Percentiles rank a stretch among this genome's conserved stretches.
These are phyloP conservation scores for Philhelius pedissequus DNA, from an alignment of 2,888 invertebrate species.

Conservation along the genomic window DNA sequence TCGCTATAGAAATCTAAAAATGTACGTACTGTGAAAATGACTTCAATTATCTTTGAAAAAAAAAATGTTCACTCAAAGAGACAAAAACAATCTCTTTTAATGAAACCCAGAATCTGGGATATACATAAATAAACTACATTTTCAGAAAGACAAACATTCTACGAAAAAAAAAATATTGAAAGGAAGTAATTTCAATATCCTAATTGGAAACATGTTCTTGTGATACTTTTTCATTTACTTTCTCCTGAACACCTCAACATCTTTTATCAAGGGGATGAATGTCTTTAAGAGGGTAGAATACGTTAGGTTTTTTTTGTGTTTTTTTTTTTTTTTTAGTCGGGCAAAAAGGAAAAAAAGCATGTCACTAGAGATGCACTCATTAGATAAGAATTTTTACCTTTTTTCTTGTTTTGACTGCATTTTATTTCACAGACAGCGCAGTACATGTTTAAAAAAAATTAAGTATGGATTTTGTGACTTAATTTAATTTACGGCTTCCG, in stretches of 20 bases:
- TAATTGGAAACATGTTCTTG: conserved; percentile 45
- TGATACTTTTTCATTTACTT: background rate
- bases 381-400: no score
- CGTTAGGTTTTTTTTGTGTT: background rate
- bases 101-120: background rate
- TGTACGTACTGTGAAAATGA: background rate
- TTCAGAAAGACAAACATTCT: background rate
- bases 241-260: background rate
- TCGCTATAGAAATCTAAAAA: no score
- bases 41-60: background rate
- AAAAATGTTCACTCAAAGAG: background rate
- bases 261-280: background rate
- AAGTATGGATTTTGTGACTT: no score
- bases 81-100: background rate
- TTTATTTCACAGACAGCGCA: no score
- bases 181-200: conserved; percentile 49
- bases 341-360: background rate
- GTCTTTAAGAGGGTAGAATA: background rate
- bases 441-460: no score
- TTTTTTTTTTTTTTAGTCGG: no score
- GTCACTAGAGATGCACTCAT: background rate
- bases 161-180: conserved; percentile 5
- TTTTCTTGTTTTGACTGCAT: no score
- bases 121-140: background rate
- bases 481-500: no score